Conservation (phyloP, 2,888 invertebrate species). For the Lasioglossum oenotherae region DNA sequence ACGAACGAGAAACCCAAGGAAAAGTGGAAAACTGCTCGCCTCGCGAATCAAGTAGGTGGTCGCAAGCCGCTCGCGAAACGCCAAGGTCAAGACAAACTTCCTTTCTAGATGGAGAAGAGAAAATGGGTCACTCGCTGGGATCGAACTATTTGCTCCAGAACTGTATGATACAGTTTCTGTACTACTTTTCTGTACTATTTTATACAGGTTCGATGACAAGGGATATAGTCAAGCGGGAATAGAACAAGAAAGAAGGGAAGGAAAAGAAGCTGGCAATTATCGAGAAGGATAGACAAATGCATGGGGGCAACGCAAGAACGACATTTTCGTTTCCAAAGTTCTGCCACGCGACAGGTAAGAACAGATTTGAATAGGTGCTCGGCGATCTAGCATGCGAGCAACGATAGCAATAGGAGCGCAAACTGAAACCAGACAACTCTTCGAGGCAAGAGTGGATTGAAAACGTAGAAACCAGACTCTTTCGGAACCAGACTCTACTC, state of each 20-base stretch:
- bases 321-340: background rate
- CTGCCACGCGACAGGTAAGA: background rate
- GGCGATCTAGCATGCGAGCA: background rate
- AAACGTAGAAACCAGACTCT: constrained; percentile 14
- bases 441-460: constrained; percentile 1
- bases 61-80: background rate
- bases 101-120: background rate
- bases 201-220: background rate
- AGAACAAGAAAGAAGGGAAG: too few relatives aligned
- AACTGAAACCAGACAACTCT: background rate
- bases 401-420: background rate
- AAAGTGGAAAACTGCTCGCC: constrained; percentile 8
- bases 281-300: too few relatives aligned
- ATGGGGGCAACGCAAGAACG: background rate
- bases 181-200: too few relatives aligned
- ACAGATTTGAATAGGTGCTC: background rate
- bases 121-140: background rate
- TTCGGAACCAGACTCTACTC: background rate
- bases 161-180: too few relatives aligned
- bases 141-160: background rate
- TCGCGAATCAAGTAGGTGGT: constrained; percentile 19
- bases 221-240: too few relatives aligned
- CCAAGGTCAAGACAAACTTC: constrained; percentile 21
- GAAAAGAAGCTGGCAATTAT: too few relatives aligned
- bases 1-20: background rate